Percentiles rank a stretch among this genome's conserved stretches.
These are phyloP conservation scores for Rousettus madagascariensis DNA, from an alignment of 2,797 vertebrate species.

Conservation along the genomic window DNA sequence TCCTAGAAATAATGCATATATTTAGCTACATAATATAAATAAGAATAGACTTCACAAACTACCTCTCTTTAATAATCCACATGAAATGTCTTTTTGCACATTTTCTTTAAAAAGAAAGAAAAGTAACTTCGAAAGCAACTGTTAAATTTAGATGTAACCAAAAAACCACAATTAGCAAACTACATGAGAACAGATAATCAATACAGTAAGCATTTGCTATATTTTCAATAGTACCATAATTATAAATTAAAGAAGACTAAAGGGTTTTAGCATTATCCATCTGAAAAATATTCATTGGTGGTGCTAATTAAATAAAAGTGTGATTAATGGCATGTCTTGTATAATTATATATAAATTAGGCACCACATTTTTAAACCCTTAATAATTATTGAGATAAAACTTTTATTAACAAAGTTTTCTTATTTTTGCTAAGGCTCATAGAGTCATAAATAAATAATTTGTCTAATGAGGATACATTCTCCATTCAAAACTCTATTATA, in stretches of 20 bases:
- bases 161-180: slow-evolving; percentile 44
- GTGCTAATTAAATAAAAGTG: slow-evolving; percentile 69
- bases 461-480: background rate
- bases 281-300: slow-evolving; percentile 66
- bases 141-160: background rate
- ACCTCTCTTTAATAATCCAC: background rate
- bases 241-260: slow-evolving; percentile 63
- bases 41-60: background rate
- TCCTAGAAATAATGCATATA: background rate
- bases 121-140: background rate
- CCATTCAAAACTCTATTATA: background rate
- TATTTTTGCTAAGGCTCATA: background rate
- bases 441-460: background rate
- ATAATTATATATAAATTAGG: slow-evolving; percentile 70
- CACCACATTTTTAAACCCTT: slow-evolving; percentile 40
- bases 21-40: background rate
- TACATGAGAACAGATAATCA: slow-evolving; percentile 44
- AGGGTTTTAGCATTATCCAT: slow-evolving; percentile 46
- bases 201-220: slow-evolving; percentile 33
- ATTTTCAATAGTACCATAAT: slow-evolving; percentile 59
- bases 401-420: slow-evolving; percentile 46
- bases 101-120: background rate
- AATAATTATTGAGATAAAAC: slow-evolving; percentile 32
- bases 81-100: background rate
- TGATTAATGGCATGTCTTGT: slow-evolving; percentile 67